phyloP scores from a whole-genome alignment of 2,888 invertebrate species.

The Blomia tropicalis region DNA sequence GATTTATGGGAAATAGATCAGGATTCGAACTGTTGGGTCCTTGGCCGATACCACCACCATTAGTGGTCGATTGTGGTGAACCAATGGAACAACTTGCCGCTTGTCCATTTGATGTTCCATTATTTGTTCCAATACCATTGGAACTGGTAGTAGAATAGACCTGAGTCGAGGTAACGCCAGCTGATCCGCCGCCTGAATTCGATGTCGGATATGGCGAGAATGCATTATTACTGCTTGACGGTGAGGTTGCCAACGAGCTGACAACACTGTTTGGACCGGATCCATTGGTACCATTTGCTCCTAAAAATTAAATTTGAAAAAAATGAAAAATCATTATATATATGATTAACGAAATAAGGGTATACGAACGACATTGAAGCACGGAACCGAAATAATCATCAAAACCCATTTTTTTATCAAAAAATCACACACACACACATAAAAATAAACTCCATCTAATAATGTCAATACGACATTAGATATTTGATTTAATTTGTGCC shows the following conservation, averaged over 20 bases:
- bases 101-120: not conserved
- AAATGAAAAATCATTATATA: not conserved
- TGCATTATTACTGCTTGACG: constrained; percentile 6
- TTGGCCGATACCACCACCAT: not conserved
- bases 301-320: not conserved
- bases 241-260: constrained; percentile 1
- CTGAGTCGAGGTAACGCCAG: not conserved
- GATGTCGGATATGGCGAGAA: constrained; percentile 9
- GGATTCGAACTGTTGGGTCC: not conserved
- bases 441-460: no score
- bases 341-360: no score
- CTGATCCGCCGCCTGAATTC: not conserved
- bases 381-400: no score
- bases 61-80: constrained; percentile 4
- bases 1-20: constrained; percentile 62
- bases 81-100: not conserved
- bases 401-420: no score
- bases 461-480: no score
- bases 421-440: no score
- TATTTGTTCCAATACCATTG: not conserved
- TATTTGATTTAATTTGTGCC: no score
- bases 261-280: constrained; percentile 2
- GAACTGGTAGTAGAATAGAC: not conserved
- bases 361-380: no score
- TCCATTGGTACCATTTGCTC: not conserved